Base-by-base conservation (phyloP, 2,888 invertebrate genomes). In the Diabrotica balteata region DNA sequence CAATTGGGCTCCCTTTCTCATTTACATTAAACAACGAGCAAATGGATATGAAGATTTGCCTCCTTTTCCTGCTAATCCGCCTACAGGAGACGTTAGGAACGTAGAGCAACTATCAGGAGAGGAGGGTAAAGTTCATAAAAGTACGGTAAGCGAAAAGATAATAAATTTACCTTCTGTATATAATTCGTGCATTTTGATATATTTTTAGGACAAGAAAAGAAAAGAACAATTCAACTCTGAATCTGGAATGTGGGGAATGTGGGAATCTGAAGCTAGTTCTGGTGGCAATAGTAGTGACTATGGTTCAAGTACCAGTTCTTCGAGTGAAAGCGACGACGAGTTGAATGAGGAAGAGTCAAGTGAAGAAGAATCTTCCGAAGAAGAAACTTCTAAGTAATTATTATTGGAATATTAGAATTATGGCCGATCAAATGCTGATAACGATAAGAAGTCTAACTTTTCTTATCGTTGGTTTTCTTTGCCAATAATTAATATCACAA, bases 1-100 rank as follows among this genome's bases (percentile, higher is more conserved):
- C 97, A 98, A 76, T 86, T 99, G 78, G 98, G 98, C 3, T 95
- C 97, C 0, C 85, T 99, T 63, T 98, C 98, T 0, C 98, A 98
- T 86, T n/a, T 95, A 96, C 82, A 88, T 98, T 68, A 97, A 97
- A 78, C 86, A 89, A 77, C 88, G 92, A 67, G 95, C 97, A 1
- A 88, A 86, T 49, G 97, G 96, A 6, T 99, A 99, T 86, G 91
- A 94, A 72, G 90, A 96, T 67, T 86, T 99, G 75, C 97, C 98
- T 0, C 83, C 88, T 2, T 94, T 95, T 82, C 97, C 98, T 0
- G 87, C 88, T 59, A 86, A 86, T 7, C 88, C 93, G 0, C 92
- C 93, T 0, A 93, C 93, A 80, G 87, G 93, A 0, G 85, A 88
- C 1, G 90, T 93, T 0, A 87, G 97, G n/a, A 93, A 94, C 81